A percentile compares a stretch with the other conserved stretches of the same genome.
Conservation (phyloP, 1,140 invertebrate genomes). For the Eriocheir sinensis region DNA sequence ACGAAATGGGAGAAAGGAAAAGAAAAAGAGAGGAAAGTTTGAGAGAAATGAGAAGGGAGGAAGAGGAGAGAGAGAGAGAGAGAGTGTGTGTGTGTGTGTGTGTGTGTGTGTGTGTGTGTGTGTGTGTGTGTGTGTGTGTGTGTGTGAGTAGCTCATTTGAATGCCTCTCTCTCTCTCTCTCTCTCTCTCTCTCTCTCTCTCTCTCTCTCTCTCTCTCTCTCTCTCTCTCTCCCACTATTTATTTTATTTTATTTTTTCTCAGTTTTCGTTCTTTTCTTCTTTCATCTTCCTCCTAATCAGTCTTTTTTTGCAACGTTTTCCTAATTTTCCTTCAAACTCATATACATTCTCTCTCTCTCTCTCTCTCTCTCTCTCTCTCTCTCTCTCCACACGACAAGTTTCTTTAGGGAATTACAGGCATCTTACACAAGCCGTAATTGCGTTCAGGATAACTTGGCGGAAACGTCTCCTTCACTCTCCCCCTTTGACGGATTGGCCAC, state of each 20-base stretch:
- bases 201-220: background rate
- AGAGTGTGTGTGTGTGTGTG: too few relatives aligned
- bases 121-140: too few relatives aligned
- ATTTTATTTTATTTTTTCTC: background rate
- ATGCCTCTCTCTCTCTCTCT: too few relatives aligned
- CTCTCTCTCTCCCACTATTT: background rate
- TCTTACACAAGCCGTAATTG: slow-evolving; percentile 16
- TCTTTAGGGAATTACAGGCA: slow-evolving; percentile 1
- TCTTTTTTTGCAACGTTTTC: background rate
- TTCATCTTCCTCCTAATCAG: background rate
- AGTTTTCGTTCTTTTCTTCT: background rate
- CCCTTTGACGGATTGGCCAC: background rate
- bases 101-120: too few relatives aligned
- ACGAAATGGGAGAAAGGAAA: too few relatives aligned
- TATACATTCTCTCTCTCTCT: too few relatives aligned
- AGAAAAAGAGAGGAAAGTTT: background rate
- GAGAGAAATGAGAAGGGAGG: too few relatives aligned
- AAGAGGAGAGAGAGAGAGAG: too few relatives aligned
- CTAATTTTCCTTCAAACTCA: too few relatives aligned
- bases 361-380: too few relatives aligned
- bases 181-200: too few relatives aligned
- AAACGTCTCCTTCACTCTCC: background rate
- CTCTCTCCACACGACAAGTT: background rate
- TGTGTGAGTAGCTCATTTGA: too few relatives aligned
- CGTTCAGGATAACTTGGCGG: background rate